Base-by-base conservation (phyloP, 2,888 invertebrate genomes). In the Tethea ocularis region DNA sequence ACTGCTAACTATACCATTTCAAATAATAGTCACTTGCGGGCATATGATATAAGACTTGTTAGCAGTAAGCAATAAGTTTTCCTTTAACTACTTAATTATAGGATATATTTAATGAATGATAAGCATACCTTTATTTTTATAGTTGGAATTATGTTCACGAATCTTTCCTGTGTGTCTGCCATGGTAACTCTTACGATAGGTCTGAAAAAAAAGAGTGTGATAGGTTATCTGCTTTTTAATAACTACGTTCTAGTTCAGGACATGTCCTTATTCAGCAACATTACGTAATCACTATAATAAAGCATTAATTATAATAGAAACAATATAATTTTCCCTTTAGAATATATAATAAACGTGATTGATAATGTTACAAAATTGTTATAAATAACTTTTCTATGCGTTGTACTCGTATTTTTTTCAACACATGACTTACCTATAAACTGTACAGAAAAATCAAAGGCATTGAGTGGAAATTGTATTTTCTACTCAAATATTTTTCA, bases 121-220 rank as follows among this genome's bases (percentile, higher is more conserved):
- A 26, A 3, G 58, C 60, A 68, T 72, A 87, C 87, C 78, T 84
- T 88, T 24, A 84, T 67, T 64, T 77, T 83, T 0, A 69, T 36
- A 0, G 66, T 65, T 0, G 83, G 82, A 7, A 80, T 57, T 1
- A 84, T 73, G 63, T 87, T 87, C 0, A 87, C 84, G 22, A 65
- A 62, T 61, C 83, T 68, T 17, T 83, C 74, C n/a, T 58, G 61
- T 11, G 64, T 68, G 2, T 61, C 56, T 6, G 61, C 52, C 63
- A 68, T 64, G 3, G 11, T 54, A 3, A n/a, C 7, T 6, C 38
- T n/a, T 4, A 6, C 2, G 6, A 4, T 36, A 13, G 2, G 15
- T 1, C 38, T 38, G n/a, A 7, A 38, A 38, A n/a, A 6, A n/a
- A n/a, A 6, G 20, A 15, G 17, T 41, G 29, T 33, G 3, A 13